Evolutionary conservation across 2,113 vertebrate genomes (phyloP).

Genomic region (Percopsis transmontana): DNA sequence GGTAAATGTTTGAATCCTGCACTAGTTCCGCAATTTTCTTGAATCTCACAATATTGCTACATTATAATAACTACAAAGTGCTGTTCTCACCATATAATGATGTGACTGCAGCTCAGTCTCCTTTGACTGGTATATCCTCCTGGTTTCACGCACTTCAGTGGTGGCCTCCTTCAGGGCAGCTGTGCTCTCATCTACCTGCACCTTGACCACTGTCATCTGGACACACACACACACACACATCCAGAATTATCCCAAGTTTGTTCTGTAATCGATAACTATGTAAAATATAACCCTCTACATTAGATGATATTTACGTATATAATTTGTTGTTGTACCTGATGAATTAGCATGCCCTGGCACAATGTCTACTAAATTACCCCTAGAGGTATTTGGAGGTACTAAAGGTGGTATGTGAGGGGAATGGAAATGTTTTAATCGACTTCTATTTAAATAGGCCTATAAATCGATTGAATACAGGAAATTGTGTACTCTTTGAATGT

Average conservation of each 20-base stretch:
- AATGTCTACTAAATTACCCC: too few species aligned
- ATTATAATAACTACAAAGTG: neutral
- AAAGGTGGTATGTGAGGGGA: too few species aligned
- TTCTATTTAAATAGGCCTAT: too few species aligned
- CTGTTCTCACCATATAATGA: conserved; percentile 80
- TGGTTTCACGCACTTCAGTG: conserved; percentile 76
- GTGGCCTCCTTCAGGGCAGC: conserved; percentile 80
- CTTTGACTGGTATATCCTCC: conserved; percentile 76
- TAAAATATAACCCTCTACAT: neutral
- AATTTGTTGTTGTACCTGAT: neutral
- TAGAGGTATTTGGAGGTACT: too few species aligned
- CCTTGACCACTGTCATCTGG: conserved; percentile 74
- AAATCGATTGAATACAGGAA: too few species aligned
- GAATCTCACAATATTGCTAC: too few species aligned
- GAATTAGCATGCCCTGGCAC: too few species aligned
- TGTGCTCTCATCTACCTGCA: conserved; percentile 77
- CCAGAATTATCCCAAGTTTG: neutral
- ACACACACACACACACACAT: neutral
- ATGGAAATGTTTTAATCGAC: too few species aligned
- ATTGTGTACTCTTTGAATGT: too few species aligned
- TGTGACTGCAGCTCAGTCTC: conserved; percentile 88
- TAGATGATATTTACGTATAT: too few species aligned
- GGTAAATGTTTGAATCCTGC: too few species aligned
- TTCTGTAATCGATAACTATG: neutral
- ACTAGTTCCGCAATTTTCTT: too few species aligned